Conservation (phyloP, 2,113 vertebrate species). For the Panthera tigris region DNA sequence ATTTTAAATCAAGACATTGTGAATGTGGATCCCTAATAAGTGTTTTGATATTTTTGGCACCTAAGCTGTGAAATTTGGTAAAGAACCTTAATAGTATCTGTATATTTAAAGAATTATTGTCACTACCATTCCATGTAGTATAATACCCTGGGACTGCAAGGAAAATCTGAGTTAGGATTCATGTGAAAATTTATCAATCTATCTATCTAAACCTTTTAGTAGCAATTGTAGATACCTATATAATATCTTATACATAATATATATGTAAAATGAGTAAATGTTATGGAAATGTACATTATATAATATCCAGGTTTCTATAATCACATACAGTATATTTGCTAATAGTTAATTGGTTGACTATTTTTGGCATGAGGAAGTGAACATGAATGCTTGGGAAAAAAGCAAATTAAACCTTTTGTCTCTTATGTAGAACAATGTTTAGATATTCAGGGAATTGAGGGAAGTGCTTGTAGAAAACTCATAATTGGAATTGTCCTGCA, state of each 20-base stretch:
- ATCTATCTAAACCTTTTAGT: neutral
- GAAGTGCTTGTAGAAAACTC: neutral
- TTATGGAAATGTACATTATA: neutral
- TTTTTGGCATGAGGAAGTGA: neutral
- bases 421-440: neutral
- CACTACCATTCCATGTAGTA: neutral
- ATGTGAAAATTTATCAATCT: neutral
- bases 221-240: neutral
- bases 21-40: neutral
- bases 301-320: neutral
- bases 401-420: neutral
- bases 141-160: neutral
- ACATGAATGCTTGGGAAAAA: neutral
- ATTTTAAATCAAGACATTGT: slow-evolving; percentile 9
- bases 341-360: neutral
- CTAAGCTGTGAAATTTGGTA: neutral
- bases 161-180: neutral
- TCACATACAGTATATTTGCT: neutral
- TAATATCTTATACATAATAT: neutral
- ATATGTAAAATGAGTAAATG: neutral
- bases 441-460: neutral
- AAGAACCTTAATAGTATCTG: neutral
- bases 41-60: neutral
- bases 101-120: neutral
- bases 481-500: neutral